phyloP scores from a whole-genome alignment of 2,113 vertebrate genomes.

The Monarcha castaneiventris region DNA sequence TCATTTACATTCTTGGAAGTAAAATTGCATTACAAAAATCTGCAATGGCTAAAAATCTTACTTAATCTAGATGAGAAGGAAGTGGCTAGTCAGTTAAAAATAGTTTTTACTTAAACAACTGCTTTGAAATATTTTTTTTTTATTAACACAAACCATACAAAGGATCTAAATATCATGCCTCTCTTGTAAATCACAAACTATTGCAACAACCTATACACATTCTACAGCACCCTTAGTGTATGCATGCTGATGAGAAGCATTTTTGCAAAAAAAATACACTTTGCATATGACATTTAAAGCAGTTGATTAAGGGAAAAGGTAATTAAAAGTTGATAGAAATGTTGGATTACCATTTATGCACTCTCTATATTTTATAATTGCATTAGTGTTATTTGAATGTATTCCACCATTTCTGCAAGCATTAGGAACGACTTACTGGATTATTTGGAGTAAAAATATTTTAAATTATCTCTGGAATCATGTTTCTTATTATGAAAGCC shows the following conservation, averaged over 20 bases:
- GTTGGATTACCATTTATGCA: slow-evolving; percentile 56
- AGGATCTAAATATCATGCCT: neutral
- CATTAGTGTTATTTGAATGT: neutral
- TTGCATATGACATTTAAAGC: slow-evolving; percentile 74
- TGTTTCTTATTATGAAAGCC: slow-evolving; percentile 20
- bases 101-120: slow-evolving; percentile 1
- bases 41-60: neutral
- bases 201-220: neutral
- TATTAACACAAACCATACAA: slow-evolving; percentile 31
- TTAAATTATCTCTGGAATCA: slow-evolving; percentile 20
- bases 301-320: slow-evolving; percentile 70
- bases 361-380: slow-evolving; percentile 39
- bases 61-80: neutral
- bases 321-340: slow-evolving; percentile 68
- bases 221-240: slow-evolving; percentile 10
- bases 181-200: neutral
- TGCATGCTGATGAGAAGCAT: slow-evolving; percentile 34
- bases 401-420: neutral
- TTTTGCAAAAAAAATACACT: slow-evolving; percentile 67
- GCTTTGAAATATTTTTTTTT: neutral
- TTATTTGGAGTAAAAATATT: slow-evolving; percentile 30
- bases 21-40: neutral
- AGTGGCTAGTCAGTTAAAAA: neutral
- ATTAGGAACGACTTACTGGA: neutral
- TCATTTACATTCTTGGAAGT: neutral